Evolutionary conservation across 1,140 invertebrate species (phyloP), one percentile per base, ranked within the genome.

Genomic region (Pteromalus puparum): DNA sequence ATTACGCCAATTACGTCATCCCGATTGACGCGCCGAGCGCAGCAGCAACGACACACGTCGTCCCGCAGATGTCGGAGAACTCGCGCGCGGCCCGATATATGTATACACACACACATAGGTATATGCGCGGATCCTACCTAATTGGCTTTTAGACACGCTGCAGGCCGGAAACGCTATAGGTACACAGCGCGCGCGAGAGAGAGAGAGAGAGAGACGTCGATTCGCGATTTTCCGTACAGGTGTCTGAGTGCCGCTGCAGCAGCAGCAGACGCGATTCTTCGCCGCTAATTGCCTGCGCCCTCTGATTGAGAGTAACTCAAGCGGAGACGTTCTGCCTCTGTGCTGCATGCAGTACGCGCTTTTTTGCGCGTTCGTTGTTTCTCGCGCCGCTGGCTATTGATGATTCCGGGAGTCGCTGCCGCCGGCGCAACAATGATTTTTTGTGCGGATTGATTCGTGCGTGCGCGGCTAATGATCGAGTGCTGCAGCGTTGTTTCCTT

Each of bases 1-100:
- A 82, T 82, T 82, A 82, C 72, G 34, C 21, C 81, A 82, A 82
- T 75, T 75, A 75, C 48, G 81, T 82, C 72, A 42, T 38, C 67
- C 10, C 42, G 80, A 81, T 81, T 74, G 80, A 74, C 68, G 80
- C 28, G 38, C 48, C 28, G 48, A 48, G 75, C n/a, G 76, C 76
- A 38, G 48, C 72, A 65, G 48, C 72, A 73, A 10, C 73, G 73
- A 24, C 78, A 18, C 26, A 80, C 67, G 28, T 81, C 68, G 67
- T 4, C n/a, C n/a, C 38, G 24, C 46, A 61, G 24, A 76, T 76
- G 46, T 48, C 74, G 42, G 24, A 7, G n/a, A 12, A 79, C 67
- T 7, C 26, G 18, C 18, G 15, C 2, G 34, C 18, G 38, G 30
- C 1, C n/a, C 21, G 65, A n/a, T 67, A 67, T 26, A 24, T 1